phyloP scores from a whole-genome alignment of 2,113 vertebrate genomes.

The Sterrhoptilus dennistouni region DNA sequence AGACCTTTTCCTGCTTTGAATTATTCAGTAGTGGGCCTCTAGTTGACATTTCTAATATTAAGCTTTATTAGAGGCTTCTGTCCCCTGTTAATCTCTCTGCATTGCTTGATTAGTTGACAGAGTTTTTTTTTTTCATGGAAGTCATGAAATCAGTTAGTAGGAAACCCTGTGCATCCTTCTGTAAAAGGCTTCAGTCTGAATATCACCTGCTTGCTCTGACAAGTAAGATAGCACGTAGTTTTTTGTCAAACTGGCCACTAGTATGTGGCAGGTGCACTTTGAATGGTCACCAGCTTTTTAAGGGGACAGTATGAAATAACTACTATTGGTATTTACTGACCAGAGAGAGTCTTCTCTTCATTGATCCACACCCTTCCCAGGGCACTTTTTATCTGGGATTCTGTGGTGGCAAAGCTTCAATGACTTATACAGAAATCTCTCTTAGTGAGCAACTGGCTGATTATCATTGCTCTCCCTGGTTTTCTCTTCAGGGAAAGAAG shows the following conservation, averaged over 20 bases:
- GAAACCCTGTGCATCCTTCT: neutral
- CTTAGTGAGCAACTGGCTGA: neutral
- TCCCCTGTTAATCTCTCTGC: conserved; percentile 1
- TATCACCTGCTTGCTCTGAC: neutral
- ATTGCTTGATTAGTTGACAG: neutral
- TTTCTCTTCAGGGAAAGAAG: neutral
- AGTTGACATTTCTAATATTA: conserved; percentile 10
- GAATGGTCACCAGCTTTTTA: neutral
- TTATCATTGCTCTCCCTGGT: neutral
- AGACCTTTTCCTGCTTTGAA: conserved; percentile 12
- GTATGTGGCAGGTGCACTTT: neutral
- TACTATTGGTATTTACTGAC: neutral
- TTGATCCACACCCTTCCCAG: neutral
- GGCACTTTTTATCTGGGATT: neutral
- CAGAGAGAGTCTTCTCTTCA: neutral
- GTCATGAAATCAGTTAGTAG: neutral
- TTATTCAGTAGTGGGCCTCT: neutral
- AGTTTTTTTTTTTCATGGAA: neutral
- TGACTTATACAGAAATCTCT: neutral
- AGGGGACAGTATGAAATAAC: neutral
- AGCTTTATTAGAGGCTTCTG: neutral
- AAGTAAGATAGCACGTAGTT: neutral
- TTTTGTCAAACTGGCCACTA: neutral
- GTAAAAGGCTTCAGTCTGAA: neutral
- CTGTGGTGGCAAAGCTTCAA: neutral